Percentiles rank a stretch among this genome's conserved stretches.
Evolutionary conservation across 2,113 vertebrate genomes (phyloP).

Genomic region (Grantiella picta): DNA sequence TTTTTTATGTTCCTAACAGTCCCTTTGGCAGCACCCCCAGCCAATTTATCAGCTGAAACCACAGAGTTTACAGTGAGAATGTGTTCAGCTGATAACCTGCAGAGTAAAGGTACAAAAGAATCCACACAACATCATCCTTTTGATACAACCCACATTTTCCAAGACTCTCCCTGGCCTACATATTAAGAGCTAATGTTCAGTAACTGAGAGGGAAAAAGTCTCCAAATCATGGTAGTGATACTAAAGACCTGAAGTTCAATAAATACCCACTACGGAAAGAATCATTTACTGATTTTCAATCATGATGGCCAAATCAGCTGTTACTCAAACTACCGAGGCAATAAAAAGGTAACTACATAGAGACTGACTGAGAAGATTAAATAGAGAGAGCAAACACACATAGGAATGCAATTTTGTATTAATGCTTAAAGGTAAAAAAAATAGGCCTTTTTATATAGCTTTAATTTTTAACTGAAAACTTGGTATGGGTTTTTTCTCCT

Average conservation of each 20-base stretch:
- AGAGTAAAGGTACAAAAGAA: neutral
- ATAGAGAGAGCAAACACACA: fast-evolving
- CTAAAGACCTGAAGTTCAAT: fast-evolving
- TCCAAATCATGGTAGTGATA: fast-evolving
- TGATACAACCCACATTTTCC: fast-evolving
- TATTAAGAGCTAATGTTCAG: neutral
- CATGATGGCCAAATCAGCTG: fast-evolving
- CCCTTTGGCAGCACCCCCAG: too few species aligned
- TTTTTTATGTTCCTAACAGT: fast-evolving
- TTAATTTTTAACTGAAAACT: neutral
- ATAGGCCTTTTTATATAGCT: fast-evolving
- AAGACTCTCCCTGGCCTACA: neutral
- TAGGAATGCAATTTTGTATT: too few species aligned
- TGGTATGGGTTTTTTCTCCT: fast-evolving
- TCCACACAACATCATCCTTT: neutral
- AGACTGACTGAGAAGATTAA: too few species aligned
- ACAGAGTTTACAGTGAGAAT: neutral
- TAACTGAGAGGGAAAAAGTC: neutral
- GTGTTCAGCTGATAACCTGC: neutral
- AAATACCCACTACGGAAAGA: fast-evolving
- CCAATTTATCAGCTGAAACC: neutral
- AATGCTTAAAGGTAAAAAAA: neutral
- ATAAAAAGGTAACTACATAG: neutral
- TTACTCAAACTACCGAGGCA: neutral
- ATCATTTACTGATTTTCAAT: neutral